Conservation (phyloP, 2,888 invertebrate genomes). For the Mesorhabditis sp. region DNA sequence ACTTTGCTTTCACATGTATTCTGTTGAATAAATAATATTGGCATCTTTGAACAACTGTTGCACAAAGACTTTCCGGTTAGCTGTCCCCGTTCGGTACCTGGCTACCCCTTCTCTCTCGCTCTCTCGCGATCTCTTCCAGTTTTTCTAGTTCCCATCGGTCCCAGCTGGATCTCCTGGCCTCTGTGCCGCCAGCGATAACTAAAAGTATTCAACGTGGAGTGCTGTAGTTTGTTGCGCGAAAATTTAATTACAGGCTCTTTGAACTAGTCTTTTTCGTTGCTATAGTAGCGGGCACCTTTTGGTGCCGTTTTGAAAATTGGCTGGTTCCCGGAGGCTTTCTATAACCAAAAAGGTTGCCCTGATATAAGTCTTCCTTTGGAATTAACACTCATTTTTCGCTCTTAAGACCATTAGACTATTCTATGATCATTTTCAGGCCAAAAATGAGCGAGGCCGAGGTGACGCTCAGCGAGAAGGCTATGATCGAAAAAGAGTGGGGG, state of each 20-base stretch:
- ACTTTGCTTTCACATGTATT: too few species aligned
- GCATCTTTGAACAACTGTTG: too few species aligned
- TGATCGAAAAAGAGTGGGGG: slow-evolving; percentile 6
- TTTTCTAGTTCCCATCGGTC: too few species aligned
- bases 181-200: not conserved
- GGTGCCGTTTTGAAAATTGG: too few species aligned
- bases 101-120: slow-evolving; percentile 1
- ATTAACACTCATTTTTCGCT: not conserved
- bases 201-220: not conserved
- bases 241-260: too few species aligned
- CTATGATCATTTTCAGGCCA: not conserved
- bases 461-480: not conserved
- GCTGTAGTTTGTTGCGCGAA: not conserved
- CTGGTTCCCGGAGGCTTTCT: too few species aligned
- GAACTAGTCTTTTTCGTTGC: not conserved
- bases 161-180: not conserved
- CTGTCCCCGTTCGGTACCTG: not conserved
- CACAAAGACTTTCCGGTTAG: too few species aligned
- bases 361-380: too few species aligned
- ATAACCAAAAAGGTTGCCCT: too few species aligned
- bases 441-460: slow-evolving; percentile 1
- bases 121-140: not conserved
- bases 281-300: not conserved
- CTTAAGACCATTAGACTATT: not conserved
- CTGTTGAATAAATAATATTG: too few species aligned